A percentile compares a stretch with the other conserved stretches of the same genome.
Evolutionary conservation across 2,888 invertebrate species (phyloP).

Genomic region (Torymus texanus): DNA sequence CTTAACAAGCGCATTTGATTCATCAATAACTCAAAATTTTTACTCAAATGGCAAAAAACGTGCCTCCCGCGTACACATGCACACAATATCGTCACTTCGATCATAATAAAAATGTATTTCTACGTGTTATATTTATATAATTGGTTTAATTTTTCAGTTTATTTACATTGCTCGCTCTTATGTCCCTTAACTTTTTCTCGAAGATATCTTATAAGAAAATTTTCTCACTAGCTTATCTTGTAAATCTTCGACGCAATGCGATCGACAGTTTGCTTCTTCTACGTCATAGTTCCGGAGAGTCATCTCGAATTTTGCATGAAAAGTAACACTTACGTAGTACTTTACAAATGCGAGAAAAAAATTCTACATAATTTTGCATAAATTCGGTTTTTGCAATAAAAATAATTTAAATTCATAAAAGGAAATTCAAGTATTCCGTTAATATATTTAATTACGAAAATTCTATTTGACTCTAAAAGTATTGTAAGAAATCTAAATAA

Average conservation of each 20-base stretch:
- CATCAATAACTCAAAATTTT: conserved; percentile 10
- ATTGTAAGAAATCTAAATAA: too few relatives aligned
- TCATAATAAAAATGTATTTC: conserved; percentile 37
- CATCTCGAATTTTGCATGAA: conserved; percentile 21
- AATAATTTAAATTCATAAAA: too few relatives aligned
- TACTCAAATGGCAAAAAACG: conserved; percentile 13
- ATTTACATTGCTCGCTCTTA: conserved; percentile 48
- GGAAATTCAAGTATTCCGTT: too few relatives aligned
- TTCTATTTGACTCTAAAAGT: too few relatives aligned
- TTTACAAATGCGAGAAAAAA: conserved; percentile 7
- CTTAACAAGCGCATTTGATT: conserved; percentile 26
- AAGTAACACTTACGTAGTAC: conserved; percentile 23
- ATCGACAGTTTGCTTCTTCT: conserved; percentile 38
- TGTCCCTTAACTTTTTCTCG: conserved; percentile 30
- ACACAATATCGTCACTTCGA: conserved; percentile 10
- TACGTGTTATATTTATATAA: conserved; percentile 25
- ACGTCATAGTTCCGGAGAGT: neutral
- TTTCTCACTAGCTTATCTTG: conserved; percentile 43
- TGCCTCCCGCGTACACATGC: conserved; percentile 20
- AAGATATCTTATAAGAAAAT: conserved; percentile 46
- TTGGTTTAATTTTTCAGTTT: conserved; percentile 22
- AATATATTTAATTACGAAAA: too few relatives aligned
- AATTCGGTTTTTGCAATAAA: neutral
- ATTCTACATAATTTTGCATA: conserved; percentile 15
- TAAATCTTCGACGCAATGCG: conserved; percentile 16